Evolutionary conservation across 2,888 invertebrate species (phyloP), one percentile per base, ranked within the genome.

Genomic region (Acronicta aceris): DNA sequence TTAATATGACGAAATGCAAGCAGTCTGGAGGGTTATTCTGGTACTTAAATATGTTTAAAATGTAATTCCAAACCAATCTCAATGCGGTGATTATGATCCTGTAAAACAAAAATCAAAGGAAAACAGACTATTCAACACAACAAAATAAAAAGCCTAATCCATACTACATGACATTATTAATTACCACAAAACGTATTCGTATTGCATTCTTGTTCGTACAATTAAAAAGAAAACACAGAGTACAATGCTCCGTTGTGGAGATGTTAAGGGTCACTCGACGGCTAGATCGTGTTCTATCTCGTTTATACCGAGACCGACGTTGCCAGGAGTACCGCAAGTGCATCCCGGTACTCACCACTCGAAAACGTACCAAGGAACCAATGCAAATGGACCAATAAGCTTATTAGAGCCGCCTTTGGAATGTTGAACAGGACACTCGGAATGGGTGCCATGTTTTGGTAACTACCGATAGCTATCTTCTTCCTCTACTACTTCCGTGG

Each of bases 271-370:
- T 78, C 85, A 80, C 87, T 88, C 78, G 81, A 76, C 75, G 73
- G 71, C 71, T 73, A 84, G 85, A 86, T 88, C 90, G 90, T 91
- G 90, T 85, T 83, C 84, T 91, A 91, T 91, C 90, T 89, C 84
- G 89, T 86, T 90, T 88, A 84, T 84, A 82, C 84, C 76, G 79
- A 79, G 79, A 78, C 81, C 74, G 74, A 75, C 71, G 65, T 55
- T 55, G 76, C 69, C 64, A 60, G 66, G 55, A 64, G 81, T 76
- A 79, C 80, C 82, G 81, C 85, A 80, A 83, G 80, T 84, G 79
- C 79, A 74, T 67, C 62, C 65, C 47, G 43, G 72, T 74, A 77
- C 77, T 78, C 62, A 64, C 74, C 55, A 65, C 71, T 70, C 59
- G 67, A 73, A 58, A 69, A 61, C 52, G 63, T 71, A 81, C 69